A percentile compares a stretch with the other conserved stretches of the same genome.
These are phyloP conservation scores for Saccostrea glomerata DNA, from an alignment of 1,140 invertebrate species.

Conservation along the genomic window DNA sequence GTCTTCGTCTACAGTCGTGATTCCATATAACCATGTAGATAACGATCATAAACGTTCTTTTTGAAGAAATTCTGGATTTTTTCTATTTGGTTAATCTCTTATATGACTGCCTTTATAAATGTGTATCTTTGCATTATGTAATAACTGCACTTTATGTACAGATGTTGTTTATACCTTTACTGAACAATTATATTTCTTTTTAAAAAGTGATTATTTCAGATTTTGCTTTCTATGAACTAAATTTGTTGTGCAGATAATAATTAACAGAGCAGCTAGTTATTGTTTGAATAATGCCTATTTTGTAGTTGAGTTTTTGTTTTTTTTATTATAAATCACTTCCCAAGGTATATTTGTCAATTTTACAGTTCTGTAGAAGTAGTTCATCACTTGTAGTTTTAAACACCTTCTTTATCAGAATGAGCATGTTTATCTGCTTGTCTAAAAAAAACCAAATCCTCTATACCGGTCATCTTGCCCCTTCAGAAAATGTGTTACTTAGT, in stretches of 20 bases:
- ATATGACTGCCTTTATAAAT: neutral
- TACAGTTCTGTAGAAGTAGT: neutral
- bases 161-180: neutral
- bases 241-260: conserved; percentile 41
- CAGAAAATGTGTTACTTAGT: conserved; percentile 3
- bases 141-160: conserved; percentile 10
- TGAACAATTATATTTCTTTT: conserved; percentile 2
- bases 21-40: neutral
- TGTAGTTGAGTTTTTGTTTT: conserved; percentile 32
- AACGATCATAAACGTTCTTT: neutral
- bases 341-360: neutral
- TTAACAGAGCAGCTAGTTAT: conserved; percentile 43
- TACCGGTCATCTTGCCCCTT: conserved; percentile 14
- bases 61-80: neutral
- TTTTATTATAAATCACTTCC: neutral
- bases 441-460: neutral
- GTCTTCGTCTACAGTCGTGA: neutral
- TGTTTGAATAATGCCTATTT: conserved; percentile 19
- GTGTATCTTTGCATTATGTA: conserved; percentile 18
- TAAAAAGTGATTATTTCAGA: conserved; percentile 11
- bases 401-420: neutral
- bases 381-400: neutral
- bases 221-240: conserved; percentile 20
- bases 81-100: neutral
- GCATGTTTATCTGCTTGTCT: neutral